These are phyloP conservation scores for Diploptera punctata DNA, from an alignment of 2,888 invertebrate species.

Conservation along the genomic window DNA sequence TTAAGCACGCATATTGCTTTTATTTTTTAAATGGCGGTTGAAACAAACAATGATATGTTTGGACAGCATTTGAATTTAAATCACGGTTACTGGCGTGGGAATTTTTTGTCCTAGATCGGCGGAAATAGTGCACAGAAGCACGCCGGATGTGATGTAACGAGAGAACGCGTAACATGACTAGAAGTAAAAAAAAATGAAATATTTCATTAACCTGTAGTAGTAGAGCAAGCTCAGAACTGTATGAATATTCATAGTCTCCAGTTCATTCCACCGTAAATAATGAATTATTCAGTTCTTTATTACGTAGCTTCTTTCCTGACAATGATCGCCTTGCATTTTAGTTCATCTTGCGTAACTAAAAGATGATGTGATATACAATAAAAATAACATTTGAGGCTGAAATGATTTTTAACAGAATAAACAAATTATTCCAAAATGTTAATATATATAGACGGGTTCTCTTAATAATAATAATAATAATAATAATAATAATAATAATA, in stretches of 20 bases:
- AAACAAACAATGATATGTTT: too few species aligned
- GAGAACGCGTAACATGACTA: too few species aligned
- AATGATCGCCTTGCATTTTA: neutral
- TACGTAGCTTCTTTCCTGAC: neutral
- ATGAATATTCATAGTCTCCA: neutral
- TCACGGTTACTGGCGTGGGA: slow-evolving; percentile 15
- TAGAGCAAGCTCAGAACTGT: neutral
- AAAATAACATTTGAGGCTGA: too few species aligned
- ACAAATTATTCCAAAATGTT: too few species aligned
- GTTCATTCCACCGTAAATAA: neutral
- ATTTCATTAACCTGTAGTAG: neutral
- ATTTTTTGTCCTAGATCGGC: slow-evolving; percentile 11
- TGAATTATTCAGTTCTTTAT: neutral
- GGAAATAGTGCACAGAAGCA: neutral
- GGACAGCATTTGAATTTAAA: slow-evolving; percentile 6
- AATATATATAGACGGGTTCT: too few species aligned
- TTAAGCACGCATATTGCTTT: too few species aligned
- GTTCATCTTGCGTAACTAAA: too few species aligned
- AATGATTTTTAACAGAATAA: too few species aligned
- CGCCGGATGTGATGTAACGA: neutral
- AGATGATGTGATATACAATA: too few species aligned
- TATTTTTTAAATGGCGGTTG: too few species aligned
- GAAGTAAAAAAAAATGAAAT: neutral
- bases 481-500: too few species aligned
- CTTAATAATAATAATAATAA: too few species aligned